Evolutionary conservation across 2,888 invertebrate genomes (phyloP).

Genomic region (Brenthis ino): DNA sequence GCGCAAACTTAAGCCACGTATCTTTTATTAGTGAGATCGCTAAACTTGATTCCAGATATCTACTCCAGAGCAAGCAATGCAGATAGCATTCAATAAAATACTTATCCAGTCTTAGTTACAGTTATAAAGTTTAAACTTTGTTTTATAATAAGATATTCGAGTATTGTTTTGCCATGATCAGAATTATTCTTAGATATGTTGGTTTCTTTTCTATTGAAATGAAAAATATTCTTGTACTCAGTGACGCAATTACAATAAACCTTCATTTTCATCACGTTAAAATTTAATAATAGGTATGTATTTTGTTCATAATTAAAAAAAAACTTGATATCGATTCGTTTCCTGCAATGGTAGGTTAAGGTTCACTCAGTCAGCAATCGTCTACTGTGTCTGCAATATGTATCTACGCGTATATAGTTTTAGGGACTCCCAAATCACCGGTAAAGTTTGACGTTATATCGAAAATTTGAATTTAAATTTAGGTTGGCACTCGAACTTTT

Average conservation of each 20-base stretch:
- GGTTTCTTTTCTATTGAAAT: no score
- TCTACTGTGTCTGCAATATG: not conserved
- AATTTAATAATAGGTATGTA: no score
- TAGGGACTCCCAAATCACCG: slow-evolving; percentile 22
- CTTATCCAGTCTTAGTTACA: slow-evolving; percentile 4
- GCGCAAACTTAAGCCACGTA: slow-evolving; percentile 52
- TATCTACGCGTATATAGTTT: slow-evolving; percentile 12
- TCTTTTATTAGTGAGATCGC: slow-evolving; percentile 56
- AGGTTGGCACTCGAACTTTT: slow-evolving; percentile 59
- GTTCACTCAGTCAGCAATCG: not conserved
- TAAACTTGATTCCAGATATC: slow-evolving; percentile 49
- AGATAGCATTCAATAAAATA: slow-evolving; percentile 14
- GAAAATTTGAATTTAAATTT: slow-evolving; percentile 61
- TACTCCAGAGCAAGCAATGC: slow-evolving; percentile 38
- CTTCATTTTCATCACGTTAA: no score
- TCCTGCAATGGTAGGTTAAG: no score
- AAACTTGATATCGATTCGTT: no score
- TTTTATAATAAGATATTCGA: no score
- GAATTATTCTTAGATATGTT: no score
- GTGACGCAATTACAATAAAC: no score
- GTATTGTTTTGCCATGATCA: no score
- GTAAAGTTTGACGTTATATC: slow-evolving; percentile 39
- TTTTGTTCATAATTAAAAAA: no score
- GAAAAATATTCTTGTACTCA: no score
- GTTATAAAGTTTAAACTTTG: not conserved